Evolutionary conservation across 2,797 vertebrate genomes (phyloP).

Genomic region (Molothrus aeneus): DNA sequence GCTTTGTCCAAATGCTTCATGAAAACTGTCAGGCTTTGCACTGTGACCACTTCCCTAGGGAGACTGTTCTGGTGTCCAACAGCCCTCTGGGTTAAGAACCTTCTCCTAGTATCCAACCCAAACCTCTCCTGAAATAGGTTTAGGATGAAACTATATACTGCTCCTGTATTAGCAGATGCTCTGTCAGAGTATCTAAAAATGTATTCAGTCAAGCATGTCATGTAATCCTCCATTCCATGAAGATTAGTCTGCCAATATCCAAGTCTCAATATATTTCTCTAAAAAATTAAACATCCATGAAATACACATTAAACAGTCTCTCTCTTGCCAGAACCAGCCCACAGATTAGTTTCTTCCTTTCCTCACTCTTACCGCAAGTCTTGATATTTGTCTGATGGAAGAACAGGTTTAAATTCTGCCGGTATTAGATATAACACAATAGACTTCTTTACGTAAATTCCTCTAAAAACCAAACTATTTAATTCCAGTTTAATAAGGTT

Average conservation of each 20-base stretch:
- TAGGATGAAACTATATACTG: neutral
- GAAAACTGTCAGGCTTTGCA: neutral
- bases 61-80: neutral
- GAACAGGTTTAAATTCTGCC: neutral
- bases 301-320: neutral
- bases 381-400: neutral
- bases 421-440: neutral
- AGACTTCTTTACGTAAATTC: neutral
- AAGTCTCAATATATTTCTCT: neutral
- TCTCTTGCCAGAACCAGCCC: neutral
- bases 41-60: neutral
- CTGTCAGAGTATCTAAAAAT: neutral
- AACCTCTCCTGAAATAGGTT: neutral
- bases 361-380: neutral
- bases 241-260: neutral
- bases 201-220: neutral
- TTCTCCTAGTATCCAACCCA: neutral
- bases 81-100: neutral
- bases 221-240: neutral
- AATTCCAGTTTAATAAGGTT: neutral
- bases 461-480: neutral
- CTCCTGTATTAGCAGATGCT: neutral
- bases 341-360: neutral
- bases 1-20: neutral
- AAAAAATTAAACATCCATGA: neutral